Evolutionary conservation across 1,140 invertebrate genomes (phyloP).

Genomic region (Nixonia krombeini): DNA sequence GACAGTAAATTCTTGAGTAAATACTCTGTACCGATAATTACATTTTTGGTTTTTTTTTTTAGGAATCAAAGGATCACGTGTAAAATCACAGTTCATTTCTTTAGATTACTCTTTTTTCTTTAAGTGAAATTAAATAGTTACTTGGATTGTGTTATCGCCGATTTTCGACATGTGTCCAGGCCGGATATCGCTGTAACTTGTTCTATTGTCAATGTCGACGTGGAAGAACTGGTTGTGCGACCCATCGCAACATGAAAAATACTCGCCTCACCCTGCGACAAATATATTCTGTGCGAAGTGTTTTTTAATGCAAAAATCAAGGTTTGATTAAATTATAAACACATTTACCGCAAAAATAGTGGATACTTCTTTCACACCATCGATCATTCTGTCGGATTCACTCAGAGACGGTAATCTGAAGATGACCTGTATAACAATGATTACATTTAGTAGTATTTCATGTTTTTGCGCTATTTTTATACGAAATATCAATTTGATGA

Average conservation of each 20-base stretch:
- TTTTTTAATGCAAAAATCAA: too few species aligned
- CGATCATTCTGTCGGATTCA: conserved; percentile 74
- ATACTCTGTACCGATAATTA: too few species aligned
- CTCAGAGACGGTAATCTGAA: conserved; percentile 81
- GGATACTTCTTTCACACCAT: conserved; percentile 71
- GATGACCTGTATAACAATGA: conserved; percentile 76
- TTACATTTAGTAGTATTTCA: too few species aligned
- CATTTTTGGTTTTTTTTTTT: too few species aligned
- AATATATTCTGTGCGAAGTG: too few species aligned
- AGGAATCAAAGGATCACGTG: too few species aligned
- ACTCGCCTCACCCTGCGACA: conserved; percentile 73
- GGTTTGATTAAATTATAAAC: conserved; percentile 6
- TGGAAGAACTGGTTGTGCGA: conserved; percentile 64
- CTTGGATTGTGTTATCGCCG: conserved; percentile 75
- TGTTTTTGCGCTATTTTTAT: too few species aligned
- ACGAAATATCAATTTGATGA: too few species aligned
- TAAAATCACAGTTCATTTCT: too few species aligned
- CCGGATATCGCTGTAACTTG: conserved; percentile 68
- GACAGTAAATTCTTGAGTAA: too few species aligned
- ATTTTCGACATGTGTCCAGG: conserved; percentile 67
- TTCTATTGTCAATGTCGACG: conserved; percentile 69
- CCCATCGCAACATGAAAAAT: conserved; percentile 75
- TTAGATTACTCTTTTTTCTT: too few species aligned
- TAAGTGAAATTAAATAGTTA: conserved; percentile 46
- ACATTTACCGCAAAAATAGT: conserved; percentile 78